Conservation (phyloP, 1,140 invertebrate species). For the Gonatopus flavifemur region DNA sequence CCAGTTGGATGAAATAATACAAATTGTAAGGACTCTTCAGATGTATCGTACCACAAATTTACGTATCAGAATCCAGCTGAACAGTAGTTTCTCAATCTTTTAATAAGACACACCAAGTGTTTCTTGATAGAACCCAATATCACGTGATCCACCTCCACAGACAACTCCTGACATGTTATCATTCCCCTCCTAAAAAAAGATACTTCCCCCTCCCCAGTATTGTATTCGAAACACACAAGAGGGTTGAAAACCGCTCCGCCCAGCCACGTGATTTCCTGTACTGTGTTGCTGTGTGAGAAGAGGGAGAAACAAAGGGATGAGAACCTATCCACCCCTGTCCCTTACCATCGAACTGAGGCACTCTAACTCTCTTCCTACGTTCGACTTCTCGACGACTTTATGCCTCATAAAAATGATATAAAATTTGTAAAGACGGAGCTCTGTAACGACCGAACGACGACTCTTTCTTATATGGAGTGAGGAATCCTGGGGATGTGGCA, state of each 20-base stretch:
- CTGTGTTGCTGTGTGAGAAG: constrained; percentile 3
- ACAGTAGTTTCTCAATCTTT: constrained; percentile 27
- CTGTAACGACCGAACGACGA: constrained; percentile 50
- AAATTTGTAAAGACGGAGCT: constrained; percentile 58
- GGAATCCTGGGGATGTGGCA: constrained; percentile 33
- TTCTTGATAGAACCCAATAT: constrained; percentile 27
- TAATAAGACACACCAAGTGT: constrained; percentile 30
- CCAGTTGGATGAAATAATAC: too few species aligned
- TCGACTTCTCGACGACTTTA: constrained; percentile 55
- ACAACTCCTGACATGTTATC: not conserved
- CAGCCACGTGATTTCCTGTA: constrained; percentile 39
- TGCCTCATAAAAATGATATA: constrained; percentile 59
- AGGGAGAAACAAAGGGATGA: constrained; percentile 9
- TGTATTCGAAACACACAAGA: constrained; percentile 11
- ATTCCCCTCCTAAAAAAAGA: not conserved
- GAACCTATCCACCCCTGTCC: constrained; percentile 8
- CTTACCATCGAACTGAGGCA: constrained; percentile 1
- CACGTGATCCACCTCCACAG: constrained; percentile 6
- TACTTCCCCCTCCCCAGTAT: constrained; percentile 15
- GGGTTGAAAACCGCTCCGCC: constrained; percentile 42
- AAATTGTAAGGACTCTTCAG: too few species aligned
- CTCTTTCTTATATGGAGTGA: constrained; percentile 43
- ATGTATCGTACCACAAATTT: too few species aligned
- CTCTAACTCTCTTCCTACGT: constrained; percentile 22
- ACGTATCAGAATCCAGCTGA: too few species aligned